Evolutionary conservation across 2,113 vertebrate genomes (phyloP).

Genomic region (Tiliqua scincoides): DNA sequence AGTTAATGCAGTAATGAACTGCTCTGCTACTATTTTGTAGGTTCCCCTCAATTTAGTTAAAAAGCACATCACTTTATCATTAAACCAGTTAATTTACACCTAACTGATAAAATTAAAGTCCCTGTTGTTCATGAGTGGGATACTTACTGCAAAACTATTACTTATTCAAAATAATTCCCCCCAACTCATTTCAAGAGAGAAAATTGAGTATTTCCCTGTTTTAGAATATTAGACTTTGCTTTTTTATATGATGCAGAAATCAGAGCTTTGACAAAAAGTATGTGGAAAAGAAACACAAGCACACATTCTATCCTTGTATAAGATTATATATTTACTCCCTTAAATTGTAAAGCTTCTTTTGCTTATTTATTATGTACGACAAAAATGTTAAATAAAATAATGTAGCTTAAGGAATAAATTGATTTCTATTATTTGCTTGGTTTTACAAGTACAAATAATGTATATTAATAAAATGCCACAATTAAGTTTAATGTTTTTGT

Average conservation of each 20-base stretch:
- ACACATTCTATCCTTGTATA: conserved; percentile 61
- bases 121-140: conserved; percentile 24
- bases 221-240: conserved; percentile 52
- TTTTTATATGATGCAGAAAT: conserved; percentile 58
- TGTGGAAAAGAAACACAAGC: conserved; percentile 36
- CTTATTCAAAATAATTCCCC: conserved; percentile 29
- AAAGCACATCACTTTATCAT: background rate
- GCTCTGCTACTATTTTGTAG: background rate
- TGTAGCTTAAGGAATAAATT: conserved; percentile 62
- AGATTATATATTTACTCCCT: conserved; percentile 71
- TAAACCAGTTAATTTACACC: background rate
- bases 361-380: conserved; percentile 81
- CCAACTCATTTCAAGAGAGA: background rate
- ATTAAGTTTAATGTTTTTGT: conserved; percentile 52
- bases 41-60: background rate
- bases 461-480: conserved; percentile 10
- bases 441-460: conserved; percentile 30
- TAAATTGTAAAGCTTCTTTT: conserved; percentile 73
- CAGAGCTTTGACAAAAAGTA: conserved; percentile 63
- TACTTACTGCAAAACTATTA: conserved; percentile 20
- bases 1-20: background rate
- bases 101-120: background rate
- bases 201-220: conserved; percentile 6
- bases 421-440: conserved; percentile 16
- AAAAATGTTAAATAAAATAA: conserved; percentile 74